Conservation (phyloP, 2,888 invertebrate species). For the Ganaspis brasiliensis region DNA sequence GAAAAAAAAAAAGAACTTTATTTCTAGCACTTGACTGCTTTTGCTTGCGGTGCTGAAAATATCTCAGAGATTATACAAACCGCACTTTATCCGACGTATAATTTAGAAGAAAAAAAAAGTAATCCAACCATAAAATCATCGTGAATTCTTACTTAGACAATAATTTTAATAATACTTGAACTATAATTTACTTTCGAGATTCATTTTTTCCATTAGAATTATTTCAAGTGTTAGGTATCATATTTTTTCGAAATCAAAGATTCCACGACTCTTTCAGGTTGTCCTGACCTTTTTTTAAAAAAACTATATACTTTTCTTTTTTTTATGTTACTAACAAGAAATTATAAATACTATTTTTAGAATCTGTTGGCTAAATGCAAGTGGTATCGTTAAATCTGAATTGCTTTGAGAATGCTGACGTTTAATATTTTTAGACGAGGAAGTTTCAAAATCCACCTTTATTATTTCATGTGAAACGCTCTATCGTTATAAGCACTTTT, state of each 20-base stretch:
- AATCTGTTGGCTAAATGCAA: not conserved
- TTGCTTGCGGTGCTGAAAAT: not conserved
- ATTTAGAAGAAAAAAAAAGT: too few relatives aligned
- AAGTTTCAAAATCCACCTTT: not conserved
- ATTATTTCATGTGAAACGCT: not conserved
- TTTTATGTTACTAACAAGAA: not conserved
- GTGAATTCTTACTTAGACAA: too few relatives aligned
- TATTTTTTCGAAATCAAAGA: too few relatives aligned
- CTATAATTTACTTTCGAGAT: too few relatives aligned
- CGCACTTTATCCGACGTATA: too few relatives aligned
- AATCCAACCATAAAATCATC: too few relatives aligned
- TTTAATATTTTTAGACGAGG: constrained; percentile 15
- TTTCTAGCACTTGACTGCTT: not conserved
- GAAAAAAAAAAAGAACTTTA: not conserved
- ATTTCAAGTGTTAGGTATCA: too few relatives aligned
- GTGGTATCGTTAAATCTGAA: constrained; percentile 8
- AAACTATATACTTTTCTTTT: not conserved
- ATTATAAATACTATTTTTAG: constrained; percentile 5
- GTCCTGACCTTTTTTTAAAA: too few relatives aligned
- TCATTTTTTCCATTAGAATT: too few relatives aligned
- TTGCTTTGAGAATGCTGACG: constrained; percentile 23
- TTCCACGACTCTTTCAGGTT: too few relatives aligned
- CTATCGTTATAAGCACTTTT: constrained; percentile 3
- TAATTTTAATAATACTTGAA: too few relatives aligned
- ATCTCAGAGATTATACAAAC: not conserved